Percentiles rank a stretch among this genome's conserved stretches.
phyloP scores from a whole-genome alignment of 2,888 invertebrate species.

The Cotesia congregata region DNA sequence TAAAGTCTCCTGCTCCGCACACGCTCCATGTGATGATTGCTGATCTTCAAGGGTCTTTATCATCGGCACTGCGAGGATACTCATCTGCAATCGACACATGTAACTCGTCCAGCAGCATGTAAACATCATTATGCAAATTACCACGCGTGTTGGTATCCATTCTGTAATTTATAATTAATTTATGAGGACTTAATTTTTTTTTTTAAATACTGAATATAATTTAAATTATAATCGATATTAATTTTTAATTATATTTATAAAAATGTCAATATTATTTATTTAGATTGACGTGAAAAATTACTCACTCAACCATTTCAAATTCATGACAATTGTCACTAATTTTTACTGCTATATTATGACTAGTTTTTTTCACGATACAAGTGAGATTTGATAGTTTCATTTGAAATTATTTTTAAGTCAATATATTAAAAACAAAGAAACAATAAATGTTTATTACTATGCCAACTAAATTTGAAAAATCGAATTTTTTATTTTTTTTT shows the following conservation, averaged over 20 bases:
- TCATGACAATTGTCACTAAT: constrained; percentile 24
- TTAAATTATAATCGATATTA: background rate
- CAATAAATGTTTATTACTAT: constrained; percentile 21
- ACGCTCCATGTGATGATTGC: constrained; percentile 42
- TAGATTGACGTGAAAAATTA: constrained; percentile 3
- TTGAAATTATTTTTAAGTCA: constrained; percentile 13
- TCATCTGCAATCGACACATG: constrained; percentile 83
- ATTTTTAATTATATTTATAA: background rate
- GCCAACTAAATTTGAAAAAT: constrained; percentile 27
- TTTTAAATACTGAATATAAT: background rate
- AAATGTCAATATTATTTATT: background rate
- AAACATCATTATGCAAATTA: constrained; percentile 79
- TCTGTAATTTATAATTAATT: constrained; percentile 57
- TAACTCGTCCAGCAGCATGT: constrained; percentile 81
- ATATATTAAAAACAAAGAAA: constrained; percentile 41
- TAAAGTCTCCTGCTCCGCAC: constrained; percentile 15
- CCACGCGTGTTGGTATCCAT: constrained; percentile 72
- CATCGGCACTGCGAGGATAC: constrained; percentile 71
- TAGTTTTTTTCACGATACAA: background rate
- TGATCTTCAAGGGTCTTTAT: constrained; percentile 47
- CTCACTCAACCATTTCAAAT: constrained; percentile 6
- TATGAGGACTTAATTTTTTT: background rate
- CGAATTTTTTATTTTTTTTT: background rate
- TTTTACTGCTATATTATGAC: background rate
- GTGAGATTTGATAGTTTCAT: constrained; percentile 4